Conservation (phyloP, 2,888 invertebrate genomes). For the Salpingus planirostris region DNA sequence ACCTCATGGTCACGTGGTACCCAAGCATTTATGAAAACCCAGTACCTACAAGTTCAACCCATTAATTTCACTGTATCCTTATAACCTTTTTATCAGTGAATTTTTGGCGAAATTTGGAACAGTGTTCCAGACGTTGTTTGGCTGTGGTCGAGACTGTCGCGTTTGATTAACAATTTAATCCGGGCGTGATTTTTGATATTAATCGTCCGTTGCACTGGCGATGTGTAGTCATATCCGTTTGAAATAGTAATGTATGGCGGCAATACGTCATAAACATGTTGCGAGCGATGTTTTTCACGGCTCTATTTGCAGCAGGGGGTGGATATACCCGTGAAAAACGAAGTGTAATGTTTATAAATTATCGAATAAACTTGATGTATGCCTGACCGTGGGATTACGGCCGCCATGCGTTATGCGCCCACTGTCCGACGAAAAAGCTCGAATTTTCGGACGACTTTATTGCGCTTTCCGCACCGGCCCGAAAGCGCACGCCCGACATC, state of each 20-base stretch:
- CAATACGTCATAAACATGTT: conserved; percentile 21
- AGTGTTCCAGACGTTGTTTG: too few species aligned
- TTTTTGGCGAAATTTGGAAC: too few species aligned
- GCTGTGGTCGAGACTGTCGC: too few species aligned
- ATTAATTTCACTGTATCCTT: too few species aligned
- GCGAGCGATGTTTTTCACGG: conserved; percentile 20
- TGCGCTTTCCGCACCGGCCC: conserved; percentile 1
- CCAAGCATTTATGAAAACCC: too few species aligned
- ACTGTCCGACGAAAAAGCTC: conserved; percentile 1
- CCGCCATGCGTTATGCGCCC: neutral
- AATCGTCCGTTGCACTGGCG: conserved; percentile 8
- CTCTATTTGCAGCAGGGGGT: conserved; percentile 20
- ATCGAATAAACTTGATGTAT: conserved; percentile 20
- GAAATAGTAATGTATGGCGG: conserved; percentile 9
- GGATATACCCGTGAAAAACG: conserved; percentile 22
- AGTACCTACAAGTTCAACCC: too few species aligned
- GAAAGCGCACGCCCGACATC: too few species aligned
- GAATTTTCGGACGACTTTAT: conserved; percentile 2
- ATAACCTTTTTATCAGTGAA: too few species aligned
- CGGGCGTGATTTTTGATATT: too few species aligned
- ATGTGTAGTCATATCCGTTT: conserved; percentile 6
- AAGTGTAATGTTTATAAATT: conserved; percentile 23
- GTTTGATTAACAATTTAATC: too few species aligned
- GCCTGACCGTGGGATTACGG: conserved; percentile 10
- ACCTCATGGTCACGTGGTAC: too few species aligned